Percentiles rank a stretch among this genome's conserved stretches.
phyloP scores from a whole-genome alignment of 2,888 invertebrate species.

The Sphaerophoria taeniata region DNA sequence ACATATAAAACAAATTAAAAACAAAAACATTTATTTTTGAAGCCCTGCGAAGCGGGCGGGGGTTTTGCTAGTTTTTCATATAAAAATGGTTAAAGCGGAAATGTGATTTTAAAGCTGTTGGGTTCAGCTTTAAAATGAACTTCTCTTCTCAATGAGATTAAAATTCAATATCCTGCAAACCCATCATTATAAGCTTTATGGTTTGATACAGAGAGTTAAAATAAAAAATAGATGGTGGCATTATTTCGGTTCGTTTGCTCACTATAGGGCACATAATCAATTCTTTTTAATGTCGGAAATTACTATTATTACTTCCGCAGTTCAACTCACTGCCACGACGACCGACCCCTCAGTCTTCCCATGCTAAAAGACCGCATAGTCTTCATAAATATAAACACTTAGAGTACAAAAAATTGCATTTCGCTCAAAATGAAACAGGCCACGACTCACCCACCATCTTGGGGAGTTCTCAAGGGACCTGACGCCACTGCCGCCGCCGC shows the following conservation, averaged over 20 bases:
- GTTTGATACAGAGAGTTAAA: background rate
- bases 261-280: conserved; percentile 41
- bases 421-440: conserved; percentile 18
- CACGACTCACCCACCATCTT: conserved; percentile 9
- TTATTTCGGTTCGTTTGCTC: background rate
- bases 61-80: no score
- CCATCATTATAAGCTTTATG: background rate
- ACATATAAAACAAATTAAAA: no score
- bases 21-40: no score
- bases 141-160: background rate
- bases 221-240: background rate
- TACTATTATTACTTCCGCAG: conserved; percentile 51
- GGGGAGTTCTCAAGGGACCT: conserved; percentile 21
- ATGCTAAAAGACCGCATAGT: background rate
- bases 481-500: background rate
- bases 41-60: no score
- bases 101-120: background rate
- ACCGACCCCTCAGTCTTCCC: background rate
- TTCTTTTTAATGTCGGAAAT: conserved; percentile 60
- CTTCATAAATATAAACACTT: conserved; percentile 23
- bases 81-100: background rate
- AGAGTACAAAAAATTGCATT: conserved; percentile 36
- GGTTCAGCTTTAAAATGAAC: background rate
- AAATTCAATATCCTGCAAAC: conserved; percentile 12
- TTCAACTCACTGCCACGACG: background rate